Evolutionary conservation across 2,797 vertebrate species (phyloP).

Genomic region (Malurus leucopterus): DNA sequence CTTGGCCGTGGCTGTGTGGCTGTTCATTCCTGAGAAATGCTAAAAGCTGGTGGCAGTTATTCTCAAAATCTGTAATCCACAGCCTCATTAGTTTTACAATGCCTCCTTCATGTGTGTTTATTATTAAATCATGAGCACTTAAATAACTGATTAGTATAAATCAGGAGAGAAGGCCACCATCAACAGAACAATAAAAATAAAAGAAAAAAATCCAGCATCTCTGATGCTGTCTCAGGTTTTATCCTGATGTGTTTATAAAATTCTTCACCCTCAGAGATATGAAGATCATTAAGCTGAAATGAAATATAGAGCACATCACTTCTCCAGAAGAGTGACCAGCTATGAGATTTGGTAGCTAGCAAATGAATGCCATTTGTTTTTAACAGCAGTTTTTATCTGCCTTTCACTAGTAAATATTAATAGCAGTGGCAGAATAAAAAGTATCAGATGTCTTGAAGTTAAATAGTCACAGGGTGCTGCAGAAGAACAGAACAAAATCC

Average conservation of each 20-base stretch:
- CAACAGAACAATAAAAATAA: constrained; percentile 21
- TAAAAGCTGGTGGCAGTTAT: not conserved
- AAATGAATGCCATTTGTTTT: constrained; percentile 40
- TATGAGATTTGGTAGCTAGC: constrained; percentile 9
- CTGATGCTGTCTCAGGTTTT: not conserved
- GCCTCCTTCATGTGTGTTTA: constrained; percentile 24
- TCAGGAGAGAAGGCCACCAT: constrained; percentile 6
- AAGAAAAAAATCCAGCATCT: not conserved
- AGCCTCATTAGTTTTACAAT: constrained; percentile 32
- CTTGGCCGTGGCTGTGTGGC: not conserved
- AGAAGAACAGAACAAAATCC: not conserved
- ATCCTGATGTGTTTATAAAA: constrained; percentile 22
- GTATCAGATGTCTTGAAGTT: not conserved
- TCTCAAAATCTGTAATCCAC: constrained; percentile 7
- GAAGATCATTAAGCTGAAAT: constrained; percentile 2
- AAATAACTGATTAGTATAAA: constrained; percentile 31
- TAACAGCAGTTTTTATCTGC: constrained; percentile 42
- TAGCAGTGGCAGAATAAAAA: constrained; percentile 21
- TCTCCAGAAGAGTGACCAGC: constrained; percentile 9
- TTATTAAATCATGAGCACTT: constrained; percentile 57
- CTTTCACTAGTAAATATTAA: constrained; percentile 42
- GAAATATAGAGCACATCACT: constrained; percentile 29
- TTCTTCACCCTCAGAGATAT: constrained; percentile 20
- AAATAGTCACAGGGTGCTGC: not conserved
- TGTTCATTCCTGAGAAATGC: not conserved